A percentile compares a stretch with the other conserved stretches of the same genome.
phyloP scores from a whole-genome alignment of 2,888 invertebrate species.

The Eristalis pertinax region DNA sequence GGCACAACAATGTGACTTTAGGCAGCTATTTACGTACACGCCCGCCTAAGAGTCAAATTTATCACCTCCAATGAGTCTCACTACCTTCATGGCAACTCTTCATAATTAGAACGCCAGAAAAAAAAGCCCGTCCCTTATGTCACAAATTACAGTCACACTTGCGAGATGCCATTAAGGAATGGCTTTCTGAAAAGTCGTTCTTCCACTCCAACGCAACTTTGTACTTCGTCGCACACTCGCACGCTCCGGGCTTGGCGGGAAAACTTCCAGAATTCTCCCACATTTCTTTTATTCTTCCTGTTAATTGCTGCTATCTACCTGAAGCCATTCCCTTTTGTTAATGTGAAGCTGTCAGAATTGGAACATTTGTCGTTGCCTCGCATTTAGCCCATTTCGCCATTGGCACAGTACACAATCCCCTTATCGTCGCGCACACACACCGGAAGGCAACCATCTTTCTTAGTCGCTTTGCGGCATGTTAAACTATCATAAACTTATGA shows the following conservation, averaged over 20 bases:
- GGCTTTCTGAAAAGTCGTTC: neutral
- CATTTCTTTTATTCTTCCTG: conserved; percentile 11
- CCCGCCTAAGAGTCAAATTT: neutral
- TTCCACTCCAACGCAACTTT: neutral
- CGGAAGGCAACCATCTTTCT: conserved; percentile 60
- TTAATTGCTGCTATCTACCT: conserved; percentile 14
- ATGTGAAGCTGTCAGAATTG: conserved; percentile 36
- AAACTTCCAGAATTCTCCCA: neutral
- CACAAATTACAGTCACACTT: neutral
- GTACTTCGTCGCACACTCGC: neutral
- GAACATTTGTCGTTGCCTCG: conserved; percentile 26
- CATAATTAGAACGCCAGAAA: neutral
- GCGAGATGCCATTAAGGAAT: neutral
- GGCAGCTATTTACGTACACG: neutral
- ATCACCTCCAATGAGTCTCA: neutral
- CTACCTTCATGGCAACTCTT: neutral
- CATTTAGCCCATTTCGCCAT: conserved; percentile 21
- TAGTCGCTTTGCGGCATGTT: conserved; percentile 37
- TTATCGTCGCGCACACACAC: conserved; percentile 23
- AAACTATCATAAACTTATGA: conserved; percentile 68
- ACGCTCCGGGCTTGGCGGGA: neutral
- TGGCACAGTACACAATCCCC: conserved; percentile 12
- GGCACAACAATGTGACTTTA: neutral
- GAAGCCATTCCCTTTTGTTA: neutral
- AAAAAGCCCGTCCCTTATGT: neutral